Evolutionary conservation across 2,113 vertebrate species (phyloP).

Genomic region (Athene cunicularia): DNA sequence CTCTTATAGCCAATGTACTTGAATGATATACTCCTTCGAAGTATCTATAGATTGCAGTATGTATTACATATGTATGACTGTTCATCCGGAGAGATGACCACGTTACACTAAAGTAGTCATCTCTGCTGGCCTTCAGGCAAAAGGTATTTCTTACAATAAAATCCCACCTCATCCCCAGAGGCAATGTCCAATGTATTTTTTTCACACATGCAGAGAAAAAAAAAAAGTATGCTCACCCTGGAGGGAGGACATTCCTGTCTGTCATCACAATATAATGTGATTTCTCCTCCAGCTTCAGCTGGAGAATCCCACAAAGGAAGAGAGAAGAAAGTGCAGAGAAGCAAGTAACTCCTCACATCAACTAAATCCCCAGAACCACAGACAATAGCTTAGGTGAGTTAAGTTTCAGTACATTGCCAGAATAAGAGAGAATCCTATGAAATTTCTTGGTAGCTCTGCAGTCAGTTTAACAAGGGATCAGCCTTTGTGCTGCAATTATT

Average conservation of each 20-base stretch:
- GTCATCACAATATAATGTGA: not conserved
- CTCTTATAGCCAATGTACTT: not conserved
- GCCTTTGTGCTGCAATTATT: not conserved
- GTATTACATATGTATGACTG: not conserved
- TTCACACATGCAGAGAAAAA: not conserved
- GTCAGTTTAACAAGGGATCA: not conserved
- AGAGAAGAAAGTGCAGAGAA: not conserved
- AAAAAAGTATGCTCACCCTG: not conserved
- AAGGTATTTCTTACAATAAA: not conserved
- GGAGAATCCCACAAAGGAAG: not conserved
- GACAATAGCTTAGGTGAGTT: not conserved
- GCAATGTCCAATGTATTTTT: fast-evolving
- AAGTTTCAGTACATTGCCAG: not conserved
- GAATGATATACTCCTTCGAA: not conserved
- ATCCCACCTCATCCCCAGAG: not conserved
- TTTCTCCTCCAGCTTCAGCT: not conserved
- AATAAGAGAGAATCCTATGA: not conserved
- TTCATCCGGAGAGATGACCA: not conserved
- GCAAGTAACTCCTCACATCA: not conserved
- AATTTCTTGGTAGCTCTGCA: not conserved
- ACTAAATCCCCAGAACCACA: not conserved
- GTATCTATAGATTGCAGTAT: not conserved
- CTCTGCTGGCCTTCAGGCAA: not conserved
- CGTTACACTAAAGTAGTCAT: not conserved
- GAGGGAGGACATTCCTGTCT: not conserved